Conservation (phyloP, 2,113 vertebrate genomes). For the Illadopsis cleaveri region DNA sequence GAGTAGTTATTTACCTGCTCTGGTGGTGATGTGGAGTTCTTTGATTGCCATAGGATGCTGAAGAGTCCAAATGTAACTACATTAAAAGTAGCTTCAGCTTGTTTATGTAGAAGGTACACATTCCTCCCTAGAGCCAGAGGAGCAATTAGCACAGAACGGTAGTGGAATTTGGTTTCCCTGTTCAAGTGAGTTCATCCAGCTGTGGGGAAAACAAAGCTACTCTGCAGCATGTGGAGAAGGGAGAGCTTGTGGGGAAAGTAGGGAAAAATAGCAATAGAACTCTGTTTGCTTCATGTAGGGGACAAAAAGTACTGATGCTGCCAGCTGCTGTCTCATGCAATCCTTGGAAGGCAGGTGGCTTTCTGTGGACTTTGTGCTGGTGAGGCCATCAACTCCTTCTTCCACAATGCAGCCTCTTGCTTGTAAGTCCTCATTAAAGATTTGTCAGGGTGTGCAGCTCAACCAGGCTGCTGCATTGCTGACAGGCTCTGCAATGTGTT, state of each 20-base stretch:
- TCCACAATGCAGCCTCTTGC: background rate
- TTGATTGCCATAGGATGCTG: background rate
- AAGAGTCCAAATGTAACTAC: background rate
- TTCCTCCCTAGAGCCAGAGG: background rate
- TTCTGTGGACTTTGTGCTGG: background rate
- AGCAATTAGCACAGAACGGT: background rate
- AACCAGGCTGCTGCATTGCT: background rate
- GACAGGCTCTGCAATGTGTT: background rate
- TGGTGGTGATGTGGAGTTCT: background rate
- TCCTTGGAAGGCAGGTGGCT: background rate
- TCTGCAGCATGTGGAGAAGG: background rate
- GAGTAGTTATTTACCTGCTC: background rate
- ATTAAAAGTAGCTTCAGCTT: background rate
- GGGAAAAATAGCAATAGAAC: background rate
- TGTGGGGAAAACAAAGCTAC: background rate
- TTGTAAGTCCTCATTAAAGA: background rate
- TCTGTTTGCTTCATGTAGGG: background rate
- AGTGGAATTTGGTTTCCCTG: background rate
- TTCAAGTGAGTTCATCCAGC: background rate
- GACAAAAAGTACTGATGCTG: background rate
- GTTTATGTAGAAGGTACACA: background rate
- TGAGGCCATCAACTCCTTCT: background rate
- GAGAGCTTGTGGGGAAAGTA: background rate
- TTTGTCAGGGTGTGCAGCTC: background rate
- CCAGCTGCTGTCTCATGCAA: background rate